Percentiles rank a stretch among this genome's conserved stretches.
Evolutionary conservation across 2,113 vertebrate species (phyloP).

Genomic region (Brachypodius melanocephalos): DNA sequence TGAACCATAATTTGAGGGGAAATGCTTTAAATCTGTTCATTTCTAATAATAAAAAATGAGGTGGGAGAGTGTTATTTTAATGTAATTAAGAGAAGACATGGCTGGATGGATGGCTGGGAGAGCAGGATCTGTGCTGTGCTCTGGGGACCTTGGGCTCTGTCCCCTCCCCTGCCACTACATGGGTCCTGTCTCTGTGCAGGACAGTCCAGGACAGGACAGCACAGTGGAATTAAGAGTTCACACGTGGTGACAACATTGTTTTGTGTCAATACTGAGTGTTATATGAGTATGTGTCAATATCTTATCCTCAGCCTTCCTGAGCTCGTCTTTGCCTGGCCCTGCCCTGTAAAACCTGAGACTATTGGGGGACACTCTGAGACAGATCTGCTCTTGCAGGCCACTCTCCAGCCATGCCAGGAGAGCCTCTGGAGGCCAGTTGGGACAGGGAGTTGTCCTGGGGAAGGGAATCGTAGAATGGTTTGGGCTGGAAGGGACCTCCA

Average conservation of each 20-base stretch:
- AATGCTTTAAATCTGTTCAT: constrained; percentile 62
- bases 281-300: too few relatives aligned
- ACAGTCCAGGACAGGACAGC: rapidly evolving
- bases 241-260: rapidly evolving
- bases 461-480: background rate
- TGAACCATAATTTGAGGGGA: constrained; percentile 69
- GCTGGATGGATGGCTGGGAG: background rate
- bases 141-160: background rate
- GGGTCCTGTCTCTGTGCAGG: background rate
- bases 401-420: background rate
- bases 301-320: background rate
- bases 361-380: rapidly evolving
- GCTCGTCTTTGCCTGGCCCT: background rate
- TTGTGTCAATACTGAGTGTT: background rate
- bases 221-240: rapidly evolving
- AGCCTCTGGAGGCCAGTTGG: rapidly evolving
- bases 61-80: constrained; percentile 40
- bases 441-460: background rate
- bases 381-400: background rate
- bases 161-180: background rate
- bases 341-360: background rate
- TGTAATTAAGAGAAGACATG: constrained; percentile 17
- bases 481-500: background rate
- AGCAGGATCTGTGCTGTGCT: background rate
- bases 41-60: constrained; percentile 60